These are phyloP conservation scores for Clavelina lepadiformis DNA, from an alignment of 23 tunicate genomes.

Conservation along the genomic window DNA sequence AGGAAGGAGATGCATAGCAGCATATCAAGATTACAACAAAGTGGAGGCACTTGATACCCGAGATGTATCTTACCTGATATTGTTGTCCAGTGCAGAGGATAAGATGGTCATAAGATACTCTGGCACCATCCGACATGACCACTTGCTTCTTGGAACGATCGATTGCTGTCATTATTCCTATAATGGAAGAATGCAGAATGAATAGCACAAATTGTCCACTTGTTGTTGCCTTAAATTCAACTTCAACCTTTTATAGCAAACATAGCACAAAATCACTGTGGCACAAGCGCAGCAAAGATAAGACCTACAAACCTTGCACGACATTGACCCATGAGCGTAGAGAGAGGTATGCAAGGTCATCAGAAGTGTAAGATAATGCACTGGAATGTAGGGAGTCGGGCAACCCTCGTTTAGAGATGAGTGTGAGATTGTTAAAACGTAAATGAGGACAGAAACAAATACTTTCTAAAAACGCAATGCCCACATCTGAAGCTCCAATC, in stretches of 20 bases:
- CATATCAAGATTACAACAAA: neutral
- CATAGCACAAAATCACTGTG: neutral
- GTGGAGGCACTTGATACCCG: neutral
- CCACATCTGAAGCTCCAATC: constrained; percentile 83
- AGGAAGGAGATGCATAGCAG: neutral
- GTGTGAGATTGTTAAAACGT: constrained; percentile 81
- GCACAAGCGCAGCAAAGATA: neutral
- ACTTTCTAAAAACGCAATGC: constrained; percentile 78
- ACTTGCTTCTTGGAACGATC: constrained; percentile 68
- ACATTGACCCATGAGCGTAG: constrained; percentile 89
- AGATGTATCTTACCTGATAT: constrained; percentile 44
- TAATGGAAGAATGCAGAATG: neutral
- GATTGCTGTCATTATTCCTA: constrained; percentile 71
- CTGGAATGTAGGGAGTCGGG: constrained; percentile 44
- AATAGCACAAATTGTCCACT: neutral
- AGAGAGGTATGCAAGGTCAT: constrained; percentile 75
- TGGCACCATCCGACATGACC: constrained; percentile 47
- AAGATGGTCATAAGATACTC: constrained; percentile 73
- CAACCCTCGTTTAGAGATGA: constrained; percentile 80
- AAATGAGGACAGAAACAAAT: constrained; percentile 91
- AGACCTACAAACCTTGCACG: constrained; percentile 47
- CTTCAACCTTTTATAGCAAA: no score
- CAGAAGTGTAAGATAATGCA: constrained; percentile 39
- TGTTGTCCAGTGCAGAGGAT: constrained; percentile 93
- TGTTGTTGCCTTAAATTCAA: no score